These are phyloP conservation scores for Oscheius onirici DNA, from an alignment of 2,888 invertebrate genomes.

Conservation along the genomic window DNA sequence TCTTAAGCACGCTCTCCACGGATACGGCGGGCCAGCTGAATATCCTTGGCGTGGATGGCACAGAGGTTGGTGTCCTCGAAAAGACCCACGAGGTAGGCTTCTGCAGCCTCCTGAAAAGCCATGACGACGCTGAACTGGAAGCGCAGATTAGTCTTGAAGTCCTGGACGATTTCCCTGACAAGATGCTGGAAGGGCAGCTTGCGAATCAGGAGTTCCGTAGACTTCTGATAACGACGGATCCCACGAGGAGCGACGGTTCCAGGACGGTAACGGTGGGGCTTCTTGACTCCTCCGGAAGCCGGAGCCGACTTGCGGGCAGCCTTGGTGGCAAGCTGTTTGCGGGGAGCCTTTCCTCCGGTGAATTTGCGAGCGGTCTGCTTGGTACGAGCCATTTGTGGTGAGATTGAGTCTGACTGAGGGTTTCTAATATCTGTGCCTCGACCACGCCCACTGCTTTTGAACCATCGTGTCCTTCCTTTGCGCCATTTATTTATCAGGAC, in stretches of 20 bases:
- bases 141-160: constrained; percentile 72
- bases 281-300: constrained; percentile 83
- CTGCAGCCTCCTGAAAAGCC: not conserved
- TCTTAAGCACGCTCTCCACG: not conserved
- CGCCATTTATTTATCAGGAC: too few species aligned
- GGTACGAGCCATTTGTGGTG: constrained; percentile 85
- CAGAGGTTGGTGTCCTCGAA: constrained; percentile 9
- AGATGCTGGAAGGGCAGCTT: constrained; percentile 87
- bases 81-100: not conserved
- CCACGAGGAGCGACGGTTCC: constrained; percentile 40
- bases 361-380: constrained; percentile 97
- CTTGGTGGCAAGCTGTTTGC: constrained; percentile 88
- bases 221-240: constrained; percentile 44
- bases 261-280: constrained; percentile 79
- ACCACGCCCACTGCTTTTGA: too few species aligned
- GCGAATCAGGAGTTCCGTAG: constrained; percentile 54
- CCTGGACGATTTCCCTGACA: constrained; percentile 95
- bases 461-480: too few species aligned
- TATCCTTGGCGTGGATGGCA: constrained; percentile 2
- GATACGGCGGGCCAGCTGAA: constrained; percentile 1
- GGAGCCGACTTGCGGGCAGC: constrained; percentile 37
- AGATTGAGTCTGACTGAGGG: too few species aligned
- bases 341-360: constrained; percentile 94
- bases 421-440: too few species aligned
- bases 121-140: not conserved